These are phyloP conservation scores for Xiphophorus hellerii DNA, from an alignment of 2,113 vertebrate genomes.

Conservation along the genomic window DNA sequence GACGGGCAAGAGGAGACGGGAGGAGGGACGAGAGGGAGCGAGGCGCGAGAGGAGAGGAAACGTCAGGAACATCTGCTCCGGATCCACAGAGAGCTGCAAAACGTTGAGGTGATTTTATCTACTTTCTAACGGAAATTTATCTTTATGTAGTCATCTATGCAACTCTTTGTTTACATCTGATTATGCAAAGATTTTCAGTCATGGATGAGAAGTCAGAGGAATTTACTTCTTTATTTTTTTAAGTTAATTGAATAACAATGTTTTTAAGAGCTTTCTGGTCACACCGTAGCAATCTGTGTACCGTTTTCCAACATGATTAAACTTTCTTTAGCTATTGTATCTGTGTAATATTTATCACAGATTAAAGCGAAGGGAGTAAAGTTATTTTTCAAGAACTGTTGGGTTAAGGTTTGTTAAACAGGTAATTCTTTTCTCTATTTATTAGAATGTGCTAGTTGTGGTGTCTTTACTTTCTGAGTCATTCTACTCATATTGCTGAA, in stretches of 20 bases:
- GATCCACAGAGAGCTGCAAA: conserved; percentile 86
- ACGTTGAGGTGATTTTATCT: conserved; percentile 86
- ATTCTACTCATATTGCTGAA: neutral
- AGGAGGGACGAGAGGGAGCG: conserved; percentile 50
- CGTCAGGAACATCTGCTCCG: conserved; percentile 84
- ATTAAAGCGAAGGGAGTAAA: neutral
- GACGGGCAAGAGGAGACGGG: conserved; percentile 44
- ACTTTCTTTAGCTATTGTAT: neutral
- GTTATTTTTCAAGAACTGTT: neutral
- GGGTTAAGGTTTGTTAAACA: neutral
- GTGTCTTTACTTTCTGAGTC: neutral
- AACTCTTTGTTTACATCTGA: neutral
- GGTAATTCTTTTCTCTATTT: neutral
- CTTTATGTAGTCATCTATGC: neutral
- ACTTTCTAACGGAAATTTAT: neutral
- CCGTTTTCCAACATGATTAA: neutral
- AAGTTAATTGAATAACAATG: neutral
- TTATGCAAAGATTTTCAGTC: too few species aligned
- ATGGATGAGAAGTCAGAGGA: neutral
- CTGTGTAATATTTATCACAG: too few species aligned
- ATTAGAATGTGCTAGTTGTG: neutral
- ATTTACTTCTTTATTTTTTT: neutral
- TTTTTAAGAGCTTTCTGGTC: neutral
- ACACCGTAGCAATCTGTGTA: too few species aligned
- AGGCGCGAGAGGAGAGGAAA: conserved; percentile 64